Evolutionary conservation across 2,113 vertebrate genomes (phyloP), one percentile per base, ranked within the genome.

Genomic region (Morone chrysops): DNA sequence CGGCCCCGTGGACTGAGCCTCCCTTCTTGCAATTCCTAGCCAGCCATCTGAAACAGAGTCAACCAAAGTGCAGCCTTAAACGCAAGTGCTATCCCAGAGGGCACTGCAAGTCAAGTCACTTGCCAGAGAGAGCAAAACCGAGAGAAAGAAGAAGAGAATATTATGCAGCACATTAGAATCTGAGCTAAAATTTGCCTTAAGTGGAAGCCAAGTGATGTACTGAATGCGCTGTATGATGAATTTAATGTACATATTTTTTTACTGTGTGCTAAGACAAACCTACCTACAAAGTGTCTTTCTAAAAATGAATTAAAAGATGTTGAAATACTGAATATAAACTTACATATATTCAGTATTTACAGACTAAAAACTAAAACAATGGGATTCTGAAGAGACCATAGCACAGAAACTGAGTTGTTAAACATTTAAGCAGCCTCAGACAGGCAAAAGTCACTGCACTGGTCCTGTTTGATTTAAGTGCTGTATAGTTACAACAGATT

Each of bases 61-160:
- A 76, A 69, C 75, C 68, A 59, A 75, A 85, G 87, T 59, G 63
- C 81, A 81, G 73, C 7, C 57, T 80, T 80, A 79, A 87, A 68
- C 4, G 5, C 41, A 16, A 82, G 60, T 2, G 54, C 40, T 14
- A 20, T 81, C 63, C 63, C 68, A 82, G 56, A 85, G 70, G 71
- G 40, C 67, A 43, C 41, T 6, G 20, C 9, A 11, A 85, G 70
- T 75, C 69, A 75, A 71, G 50, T 67, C 43, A 62, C 31, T 67
- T n/a, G 12, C 60, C 31, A 40, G 62, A 74, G 16, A 20, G 70
- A 78, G 59, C 31, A 20, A 14, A 17, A 54, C 47, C 36, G 25
- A 22, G 36, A 48, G 45, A 56, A 41, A 43, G 14, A 43, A 17
- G 54, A 16, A 9, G 20, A 41, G 9, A 25, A 61, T 5, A 22